phyloP scores from a whole-genome alignment of 1,140 invertebrate genomes.

The Cotesia chilonis region DNA sequence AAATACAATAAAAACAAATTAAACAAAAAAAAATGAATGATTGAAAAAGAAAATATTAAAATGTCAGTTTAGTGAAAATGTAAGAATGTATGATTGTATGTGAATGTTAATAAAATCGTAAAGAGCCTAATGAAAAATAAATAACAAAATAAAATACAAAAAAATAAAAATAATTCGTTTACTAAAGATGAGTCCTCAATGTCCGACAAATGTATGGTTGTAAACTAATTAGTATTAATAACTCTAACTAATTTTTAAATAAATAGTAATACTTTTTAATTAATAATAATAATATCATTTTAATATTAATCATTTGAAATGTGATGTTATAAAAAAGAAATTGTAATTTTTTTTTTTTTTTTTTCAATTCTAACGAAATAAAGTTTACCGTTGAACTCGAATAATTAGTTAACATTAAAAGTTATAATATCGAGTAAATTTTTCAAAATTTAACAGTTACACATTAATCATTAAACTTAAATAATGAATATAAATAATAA shows the following conservation, averaged over 20 bases:
- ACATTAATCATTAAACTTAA: conserved; percentile 35
- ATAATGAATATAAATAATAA: conserved; percentile 36
- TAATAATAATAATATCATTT: conserved; percentile 58
- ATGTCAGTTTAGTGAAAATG: conserved; percentile 32
- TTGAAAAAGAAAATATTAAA: conserved; percentile 30
- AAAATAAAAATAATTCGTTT: conserved; percentile 46
- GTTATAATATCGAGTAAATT: conserved; percentile 35
- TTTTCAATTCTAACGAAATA: conserved; percentile 58
- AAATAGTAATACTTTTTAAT: conserved; percentile 58
- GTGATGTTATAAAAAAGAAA: conserved; percentile 59
- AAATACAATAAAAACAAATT: not conserved
- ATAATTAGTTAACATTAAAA: conserved; percentile 43
- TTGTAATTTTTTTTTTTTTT: conserved; percentile 59
- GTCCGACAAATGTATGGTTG: conserved; percentile 60
- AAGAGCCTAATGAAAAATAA: conserved; percentile 48
- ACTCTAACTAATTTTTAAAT: conserved; percentile 64
- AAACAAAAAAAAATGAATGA: conserved; percentile 22
- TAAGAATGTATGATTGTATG: conserved; percentile 32
- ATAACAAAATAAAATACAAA: conserved; percentile 38
- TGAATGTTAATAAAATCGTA: conserved; percentile 41
- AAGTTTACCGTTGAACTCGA: conserved; percentile 60
- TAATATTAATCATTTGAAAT: conserved; percentile 64
- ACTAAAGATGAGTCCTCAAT: conserved; percentile 49
- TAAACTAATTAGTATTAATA: conserved; percentile 67
- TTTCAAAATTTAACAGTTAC: conserved; percentile 7